Evolutionary conservation across 2,797 vertebrate genomes (phyloP).

Genomic region (Lagodon rhomboides): DNA sequence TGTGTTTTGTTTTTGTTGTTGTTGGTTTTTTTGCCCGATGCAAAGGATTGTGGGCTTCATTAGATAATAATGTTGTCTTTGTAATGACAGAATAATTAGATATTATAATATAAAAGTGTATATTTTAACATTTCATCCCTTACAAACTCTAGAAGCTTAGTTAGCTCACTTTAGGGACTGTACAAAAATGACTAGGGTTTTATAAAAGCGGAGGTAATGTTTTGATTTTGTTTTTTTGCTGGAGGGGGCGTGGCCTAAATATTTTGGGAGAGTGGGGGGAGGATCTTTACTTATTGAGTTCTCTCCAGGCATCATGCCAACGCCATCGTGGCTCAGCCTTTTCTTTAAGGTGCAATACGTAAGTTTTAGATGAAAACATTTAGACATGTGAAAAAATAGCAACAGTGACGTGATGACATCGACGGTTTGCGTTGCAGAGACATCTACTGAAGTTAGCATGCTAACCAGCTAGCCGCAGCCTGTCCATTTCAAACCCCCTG

Average conservation of each 20-base stretch:
- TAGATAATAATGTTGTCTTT: background rate
- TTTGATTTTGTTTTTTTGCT: background rate
- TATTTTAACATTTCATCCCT: background rate
- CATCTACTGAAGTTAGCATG: too few relatives aligned
- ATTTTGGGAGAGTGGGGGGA: background rate
- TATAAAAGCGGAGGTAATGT: background rate
- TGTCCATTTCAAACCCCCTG: too few relatives aligned
- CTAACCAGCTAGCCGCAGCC: too few relatives aligned
- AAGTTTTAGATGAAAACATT: too few relatives aligned
- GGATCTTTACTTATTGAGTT: background rate
- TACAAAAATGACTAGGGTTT: background rate
- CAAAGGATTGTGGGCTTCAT: background rate
- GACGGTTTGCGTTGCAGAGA: too few relatives aligned
- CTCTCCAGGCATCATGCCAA: background rate
- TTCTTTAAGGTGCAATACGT: too few relatives aligned
- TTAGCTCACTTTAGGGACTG: background rate
- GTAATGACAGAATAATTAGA: background rate
- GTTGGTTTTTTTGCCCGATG: background rate
- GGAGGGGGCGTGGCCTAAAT: background rate
- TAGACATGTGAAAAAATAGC: too few relatives aligned
- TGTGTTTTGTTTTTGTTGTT: too few relatives aligned
- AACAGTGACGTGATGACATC: too few relatives aligned
- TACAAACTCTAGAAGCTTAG: background rate
- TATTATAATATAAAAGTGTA: background rate
- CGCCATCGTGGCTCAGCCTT: background rate